Conservation (phyloP, 2,797 vertebrate genomes). For the Lerista edwardsae region DNA sequence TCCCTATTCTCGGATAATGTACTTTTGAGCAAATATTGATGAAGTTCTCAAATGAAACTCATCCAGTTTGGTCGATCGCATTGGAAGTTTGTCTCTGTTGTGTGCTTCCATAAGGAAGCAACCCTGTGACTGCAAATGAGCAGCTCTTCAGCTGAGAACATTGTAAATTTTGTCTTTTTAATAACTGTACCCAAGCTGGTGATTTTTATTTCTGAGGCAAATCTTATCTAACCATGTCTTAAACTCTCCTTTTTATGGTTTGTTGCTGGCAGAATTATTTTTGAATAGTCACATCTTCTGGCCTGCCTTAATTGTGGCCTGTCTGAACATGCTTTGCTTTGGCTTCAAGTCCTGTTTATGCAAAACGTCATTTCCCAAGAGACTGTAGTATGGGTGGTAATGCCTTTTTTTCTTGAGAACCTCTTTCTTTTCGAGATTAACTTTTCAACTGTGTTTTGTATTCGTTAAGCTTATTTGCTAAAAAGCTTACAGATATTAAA, state of each 20-base stretch:
- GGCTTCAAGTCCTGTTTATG: slow-evolving; percentile 10
- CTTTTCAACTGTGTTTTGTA: background rate
- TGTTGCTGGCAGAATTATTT: slow-evolving; percentile 37
- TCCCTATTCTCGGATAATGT: background rate
- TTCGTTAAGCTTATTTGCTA: background rate
- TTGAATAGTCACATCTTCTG: background rate
- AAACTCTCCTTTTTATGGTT: background rate
- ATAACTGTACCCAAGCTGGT: background rate
- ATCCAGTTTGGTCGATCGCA: background rate
- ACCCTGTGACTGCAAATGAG: background rate
- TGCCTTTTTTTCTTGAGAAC: background rate
- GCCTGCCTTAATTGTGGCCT: slow-evolving; percentile 6
- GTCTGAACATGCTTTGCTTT: slow-evolving; percentile 12
- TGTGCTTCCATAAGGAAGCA: too few relatives aligned
- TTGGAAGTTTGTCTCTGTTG: too few relatives aligned
- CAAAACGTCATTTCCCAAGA: background rate
- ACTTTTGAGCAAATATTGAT: background rate
- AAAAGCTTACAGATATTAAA: background rate
- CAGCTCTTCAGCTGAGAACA: slow-evolving; percentile 11
- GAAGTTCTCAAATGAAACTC: background rate
- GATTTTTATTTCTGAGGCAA: background rate
- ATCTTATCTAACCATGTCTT: background rate
- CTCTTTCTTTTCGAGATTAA: background rate
- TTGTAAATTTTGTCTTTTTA: too few relatives aligned
- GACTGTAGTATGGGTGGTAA: background rate